A percentile compares a stretch with the other conserved stretches of the same genome.
These are phyloP conservation scores for Strigamia transsilvanica DNA, from an alignment of 2,888 invertebrate genomes.

Conservation along the genomic window DNA sequence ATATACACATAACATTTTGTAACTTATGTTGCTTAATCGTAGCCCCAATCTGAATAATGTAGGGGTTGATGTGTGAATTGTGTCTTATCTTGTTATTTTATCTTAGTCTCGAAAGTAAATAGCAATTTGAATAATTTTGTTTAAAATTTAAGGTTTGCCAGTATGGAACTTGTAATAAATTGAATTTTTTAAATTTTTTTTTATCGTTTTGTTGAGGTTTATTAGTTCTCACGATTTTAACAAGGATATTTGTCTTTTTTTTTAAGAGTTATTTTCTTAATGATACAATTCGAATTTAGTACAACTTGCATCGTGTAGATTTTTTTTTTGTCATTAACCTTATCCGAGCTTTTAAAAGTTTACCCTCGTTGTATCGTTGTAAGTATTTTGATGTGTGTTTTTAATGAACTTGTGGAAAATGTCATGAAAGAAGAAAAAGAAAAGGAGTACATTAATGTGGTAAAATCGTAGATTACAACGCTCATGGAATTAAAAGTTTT, in stretches of 20 bases:
- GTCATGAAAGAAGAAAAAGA: background rate
- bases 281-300: too few relatives aligned
- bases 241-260: too few relatives aligned
- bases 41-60: background rate
- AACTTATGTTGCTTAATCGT: background rate
- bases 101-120: background rate
- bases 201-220: too few relatives aligned
- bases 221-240: too few relatives aligned
- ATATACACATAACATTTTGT: background rate
- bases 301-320: background rate
- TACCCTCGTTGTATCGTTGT: background rate
- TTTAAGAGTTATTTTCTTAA: too few relatives aligned
- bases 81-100: background rate
- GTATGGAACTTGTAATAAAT: background rate
- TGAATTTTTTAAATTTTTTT: too few relatives aligned
- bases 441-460: background rate
- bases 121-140: background rate
- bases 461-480: background rate
- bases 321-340: conserved; percentile 18
- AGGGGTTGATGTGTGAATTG: background rate
- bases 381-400: background rate
- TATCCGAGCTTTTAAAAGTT: conserved; percentile 13
- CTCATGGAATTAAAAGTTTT: background rate
- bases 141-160: background rate
- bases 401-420: background rate